phyloP scores from a whole-genome alignment of 2,888 invertebrate genomes.

The Drosophila yooni region DNA sequence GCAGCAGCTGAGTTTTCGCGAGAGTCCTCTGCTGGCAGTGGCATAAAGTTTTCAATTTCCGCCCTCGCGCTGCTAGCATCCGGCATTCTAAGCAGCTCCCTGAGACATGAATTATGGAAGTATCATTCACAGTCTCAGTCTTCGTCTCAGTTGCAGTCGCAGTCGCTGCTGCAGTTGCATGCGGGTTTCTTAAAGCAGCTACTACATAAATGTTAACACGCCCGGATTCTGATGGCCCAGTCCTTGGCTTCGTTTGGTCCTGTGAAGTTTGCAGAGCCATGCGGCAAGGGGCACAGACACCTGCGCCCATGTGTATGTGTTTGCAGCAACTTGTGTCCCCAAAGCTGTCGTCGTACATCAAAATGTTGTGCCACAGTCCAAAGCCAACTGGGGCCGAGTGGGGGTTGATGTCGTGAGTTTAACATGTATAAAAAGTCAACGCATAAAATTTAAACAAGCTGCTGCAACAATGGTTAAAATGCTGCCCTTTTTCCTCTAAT shows the following conservation, averaged over 20 bases:
- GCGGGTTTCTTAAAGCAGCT: constrained; percentile 11
- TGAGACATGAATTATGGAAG: constrained; percentile 16
- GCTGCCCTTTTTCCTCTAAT: background rate
- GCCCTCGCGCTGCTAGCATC: constrained; percentile 8
- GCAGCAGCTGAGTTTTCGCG: background rate
- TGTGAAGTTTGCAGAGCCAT: background rate
- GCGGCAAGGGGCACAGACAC: constrained; percentile 2
- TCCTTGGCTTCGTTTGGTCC: constrained; percentile 3
- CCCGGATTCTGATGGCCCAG: constrained; percentile 5
- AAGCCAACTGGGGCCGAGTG: constrained; percentile 4
- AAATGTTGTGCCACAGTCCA: constrained; percentile 27
- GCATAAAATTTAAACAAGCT: constrained; percentile 69
- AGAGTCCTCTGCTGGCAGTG: background rate
- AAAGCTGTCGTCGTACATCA: constrained; percentile 39
- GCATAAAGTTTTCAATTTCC: constrained; percentile 40
- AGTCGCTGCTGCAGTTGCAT: background rate
- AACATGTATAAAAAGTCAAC: constrained; percentile 44
- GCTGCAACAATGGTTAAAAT: constrained; percentile 44
- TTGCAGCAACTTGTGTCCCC: constrained; percentile 21
- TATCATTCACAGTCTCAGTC: constrained; percentile 8
- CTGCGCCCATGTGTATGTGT: constrained; percentile 3
- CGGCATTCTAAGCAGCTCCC: constrained; percentile 12
- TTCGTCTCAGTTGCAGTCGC: background rate
- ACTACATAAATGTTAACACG: constrained; percentile 22
- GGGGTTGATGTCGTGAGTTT: constrained; percentile 12